Evolutionary conservation across 2,797 vertebrate species (phyloP).

Genomic region (Sarcoramphus papa): DNA sequence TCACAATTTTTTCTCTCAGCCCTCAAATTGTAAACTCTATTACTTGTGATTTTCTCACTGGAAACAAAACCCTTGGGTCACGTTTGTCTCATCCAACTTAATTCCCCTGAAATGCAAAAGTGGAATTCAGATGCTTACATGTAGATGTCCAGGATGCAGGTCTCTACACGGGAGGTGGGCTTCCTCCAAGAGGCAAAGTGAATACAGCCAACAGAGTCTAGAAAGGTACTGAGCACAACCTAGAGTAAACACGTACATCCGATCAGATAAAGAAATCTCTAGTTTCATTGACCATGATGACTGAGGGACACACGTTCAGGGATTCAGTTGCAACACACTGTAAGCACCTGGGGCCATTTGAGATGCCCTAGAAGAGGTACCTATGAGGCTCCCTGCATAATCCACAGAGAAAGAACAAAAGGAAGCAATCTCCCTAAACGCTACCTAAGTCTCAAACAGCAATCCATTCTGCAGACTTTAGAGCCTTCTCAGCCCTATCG

Average conservation of each 20-base stretch:
- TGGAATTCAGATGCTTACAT: background rate
- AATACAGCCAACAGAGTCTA: background rate
- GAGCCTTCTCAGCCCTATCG: background rate
- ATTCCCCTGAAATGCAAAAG: background rate
- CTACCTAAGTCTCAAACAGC: background rate
- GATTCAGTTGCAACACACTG: background rate
- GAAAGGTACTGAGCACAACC: background rate
- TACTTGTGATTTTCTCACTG: background rate
- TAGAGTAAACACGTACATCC: rapidly evolving
- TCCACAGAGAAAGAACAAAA: background rate
- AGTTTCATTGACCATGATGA: background rate
- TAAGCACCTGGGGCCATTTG: background rate
- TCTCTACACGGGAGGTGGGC: background rate
- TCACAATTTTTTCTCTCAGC: background rate
- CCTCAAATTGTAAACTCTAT: background rate
- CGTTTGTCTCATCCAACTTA: background rate
- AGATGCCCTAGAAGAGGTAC: background rate
- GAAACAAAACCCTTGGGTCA: background rate
- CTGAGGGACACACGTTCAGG: background rate
- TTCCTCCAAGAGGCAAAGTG: background rate
- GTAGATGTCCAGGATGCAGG: background rate
- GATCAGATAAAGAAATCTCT: background rate
- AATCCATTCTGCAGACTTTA: background rate
- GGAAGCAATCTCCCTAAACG: background rate
- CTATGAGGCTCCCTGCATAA: background rate